A percentile compares a stretch with the other conserved stretches of the same genome.
These are phyloP conservation scores for Drosophila seclusa DNA, from an alignment of 2,888 invertebrate genomes.

Conservation along the genomic window DNA sequence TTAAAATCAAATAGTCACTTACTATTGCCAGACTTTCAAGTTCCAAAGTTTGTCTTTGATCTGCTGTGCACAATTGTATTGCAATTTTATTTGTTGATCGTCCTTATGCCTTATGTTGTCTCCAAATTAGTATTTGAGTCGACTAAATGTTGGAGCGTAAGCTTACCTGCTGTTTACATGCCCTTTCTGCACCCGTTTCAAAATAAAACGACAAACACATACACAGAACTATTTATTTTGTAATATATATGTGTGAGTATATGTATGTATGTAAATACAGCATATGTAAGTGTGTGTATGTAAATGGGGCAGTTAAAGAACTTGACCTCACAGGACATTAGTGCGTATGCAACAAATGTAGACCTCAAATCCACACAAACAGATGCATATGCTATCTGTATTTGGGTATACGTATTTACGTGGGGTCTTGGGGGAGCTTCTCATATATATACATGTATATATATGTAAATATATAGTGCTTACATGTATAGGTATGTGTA, in stretches of 20 bases:
- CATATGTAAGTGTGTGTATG: slow-evolving; percentile 35
- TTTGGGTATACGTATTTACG: slow-evolving; percentile 18
- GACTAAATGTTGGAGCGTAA: background rate
- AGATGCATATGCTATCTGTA: slow-evolving; percentile 13
- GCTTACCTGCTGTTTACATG: background rate
- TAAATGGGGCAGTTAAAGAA: slow-evolving; percentile 36
- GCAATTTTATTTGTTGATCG: background rate
- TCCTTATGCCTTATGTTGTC: background rate
- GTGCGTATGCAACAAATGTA: background rate
- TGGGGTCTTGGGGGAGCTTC: background rate
- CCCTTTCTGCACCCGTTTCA: background rate
- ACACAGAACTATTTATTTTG: slow-evolving; percentile 75
- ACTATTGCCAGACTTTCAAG: background rate
- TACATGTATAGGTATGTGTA: slow-evolving; percentile 28
- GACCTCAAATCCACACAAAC: slow-evolving; percentile 13
- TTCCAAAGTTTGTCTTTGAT: background rate
- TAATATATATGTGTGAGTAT: slow-evolving; percentile 37
- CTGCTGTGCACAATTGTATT: background rate
- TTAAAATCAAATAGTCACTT: background rate
- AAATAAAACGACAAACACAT: slow-evolving; percentile 34
- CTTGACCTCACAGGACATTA: slow-evolving; percentile 16
- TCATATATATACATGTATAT: slow-evolving; percentile 32
- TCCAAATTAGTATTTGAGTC: background rate
- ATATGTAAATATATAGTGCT: slow-evolving; percentile 17
- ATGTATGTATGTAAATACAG: slow-evolving; percentile 24